Evolutionary conservation across 2,888 invertebrate species (phyloP).

Genomic region (Ormia ochracea): DNA sequence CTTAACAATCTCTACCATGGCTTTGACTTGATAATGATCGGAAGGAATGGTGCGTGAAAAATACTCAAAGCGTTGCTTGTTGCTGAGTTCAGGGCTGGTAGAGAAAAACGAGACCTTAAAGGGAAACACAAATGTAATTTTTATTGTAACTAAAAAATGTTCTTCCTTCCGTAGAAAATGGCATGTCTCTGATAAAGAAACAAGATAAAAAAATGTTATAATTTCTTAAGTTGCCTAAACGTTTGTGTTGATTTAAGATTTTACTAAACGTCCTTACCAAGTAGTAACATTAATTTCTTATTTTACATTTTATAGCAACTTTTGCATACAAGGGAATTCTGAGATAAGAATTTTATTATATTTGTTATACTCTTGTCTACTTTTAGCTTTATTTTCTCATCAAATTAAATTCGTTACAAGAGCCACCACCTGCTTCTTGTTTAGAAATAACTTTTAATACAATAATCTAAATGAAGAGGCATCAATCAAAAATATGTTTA

Average conservation of each 20-base stretch:
- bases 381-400: not conserved
- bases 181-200: not conserved
- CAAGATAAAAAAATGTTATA: not conserved
- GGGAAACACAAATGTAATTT: not conserved
- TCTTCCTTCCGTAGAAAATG: not conserved
- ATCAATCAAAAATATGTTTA: no score
- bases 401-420: not conserved
- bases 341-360: not conserved
- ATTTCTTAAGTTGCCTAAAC: not conserved
- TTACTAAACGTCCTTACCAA: not conserved
- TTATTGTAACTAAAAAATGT: not conserved
- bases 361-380: not conserved
- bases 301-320: not conserved
- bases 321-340: not conserved
- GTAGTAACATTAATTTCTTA: not conserved
- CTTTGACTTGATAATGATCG: conserved; percentile 94
- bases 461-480: no score
- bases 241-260: not conserved
- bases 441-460: no score
- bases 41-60: conserved; percentile 96
- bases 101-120: conserved; percentile 95
- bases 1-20: conserved; percentile 95
- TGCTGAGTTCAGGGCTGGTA: conserved; percentile 94
- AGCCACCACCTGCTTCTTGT: no score
- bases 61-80: conserved; percentile 95